Evolutionary conservation across 2,797 vertebrate species (phyloP).

Genomic region (Rhabdophis nuchalis): DNA sequence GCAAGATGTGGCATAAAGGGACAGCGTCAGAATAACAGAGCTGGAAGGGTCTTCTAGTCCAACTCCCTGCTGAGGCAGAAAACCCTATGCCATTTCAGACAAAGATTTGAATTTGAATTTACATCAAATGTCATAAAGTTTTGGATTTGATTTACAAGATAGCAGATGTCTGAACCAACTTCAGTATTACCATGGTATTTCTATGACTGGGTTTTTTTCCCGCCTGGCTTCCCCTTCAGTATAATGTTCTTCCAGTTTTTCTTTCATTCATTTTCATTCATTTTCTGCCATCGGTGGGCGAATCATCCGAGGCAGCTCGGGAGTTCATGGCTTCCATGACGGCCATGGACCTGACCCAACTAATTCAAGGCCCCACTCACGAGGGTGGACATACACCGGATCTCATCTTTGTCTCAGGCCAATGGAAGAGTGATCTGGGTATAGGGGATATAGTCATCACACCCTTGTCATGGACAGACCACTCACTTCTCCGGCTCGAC

Average conservation of each 20-base stretch:
- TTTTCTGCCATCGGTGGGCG: too few species aligned
- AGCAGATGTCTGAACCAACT: neutral
- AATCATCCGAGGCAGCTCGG: too few species aligned
- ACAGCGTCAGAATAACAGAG: neutral
- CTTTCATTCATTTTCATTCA: too few species aligned
- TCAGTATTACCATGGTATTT: neutral
- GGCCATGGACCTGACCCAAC: too few species aligned
- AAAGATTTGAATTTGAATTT: neutral
- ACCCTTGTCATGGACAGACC: too few species aligned
- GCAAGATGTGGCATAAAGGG: neutral
- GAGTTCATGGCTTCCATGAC: too few species aligned
- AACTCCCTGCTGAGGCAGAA: neutral
- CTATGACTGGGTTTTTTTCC: neutral
- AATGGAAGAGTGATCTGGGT: too few species aligned
- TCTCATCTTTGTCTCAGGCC: too few species aligned
- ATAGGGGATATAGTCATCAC: too few species aligned
- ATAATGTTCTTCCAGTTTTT: neutral
- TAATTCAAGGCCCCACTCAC: too few species aligned
- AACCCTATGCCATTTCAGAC: neutral
- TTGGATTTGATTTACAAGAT: neutral
- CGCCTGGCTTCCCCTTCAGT: neutral
- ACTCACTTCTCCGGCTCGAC: too few species aligned
- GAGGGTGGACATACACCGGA: too few species aligned
- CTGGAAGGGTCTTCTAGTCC: neutral
- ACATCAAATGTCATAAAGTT: neutral